Conservation (phyloP, 2,797 vertebrate genomes). For the Ctenosaura bakeri region DNA sequence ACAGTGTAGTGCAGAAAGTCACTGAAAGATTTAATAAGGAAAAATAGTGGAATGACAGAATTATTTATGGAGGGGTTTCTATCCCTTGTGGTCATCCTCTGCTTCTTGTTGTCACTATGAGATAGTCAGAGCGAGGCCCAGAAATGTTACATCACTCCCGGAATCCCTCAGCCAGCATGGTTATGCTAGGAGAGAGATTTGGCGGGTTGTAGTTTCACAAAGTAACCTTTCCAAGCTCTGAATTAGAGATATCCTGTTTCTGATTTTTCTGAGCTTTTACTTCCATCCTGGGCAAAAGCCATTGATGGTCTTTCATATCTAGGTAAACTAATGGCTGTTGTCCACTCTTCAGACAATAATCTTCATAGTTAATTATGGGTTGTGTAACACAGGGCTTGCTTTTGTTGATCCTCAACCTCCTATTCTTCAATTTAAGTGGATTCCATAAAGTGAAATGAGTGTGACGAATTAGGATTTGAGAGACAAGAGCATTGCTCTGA, state of each 20-base stretch:
- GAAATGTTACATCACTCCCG: too few relatives aligned
- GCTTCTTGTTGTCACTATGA: neutral
- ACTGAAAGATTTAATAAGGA: neutral
- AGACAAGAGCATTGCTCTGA: constrained; percentile 28
- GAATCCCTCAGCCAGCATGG: too few relatives aligned
- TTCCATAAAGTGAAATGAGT: neutral
- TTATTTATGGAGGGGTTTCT: too few relatives aligned
- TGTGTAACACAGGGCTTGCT: neutral
- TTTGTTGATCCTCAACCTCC: neutral
- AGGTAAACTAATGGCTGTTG: neutral
- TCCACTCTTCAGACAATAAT: neutral
- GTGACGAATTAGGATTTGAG: neutral
- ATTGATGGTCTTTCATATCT: neutral
- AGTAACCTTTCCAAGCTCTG: too few relatives aligned
- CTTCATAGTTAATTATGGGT: neutral
- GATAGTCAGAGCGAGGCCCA: neutral
- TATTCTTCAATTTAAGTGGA: neutral
- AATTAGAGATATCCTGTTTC: too few relatives aligned
- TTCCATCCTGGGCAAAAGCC: neutral
- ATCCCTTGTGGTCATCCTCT: neutral
- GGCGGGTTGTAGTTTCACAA: too few relatives aligned
- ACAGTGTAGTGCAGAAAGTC: too few relatives aligned
- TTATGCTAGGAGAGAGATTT: too few relatives aligned
- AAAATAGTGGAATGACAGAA: neutral
- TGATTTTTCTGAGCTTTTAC: neutral